Percentiles rank a stretch among this genome's conserved stretches.
These are phyloP conservation scores for Sarcophaga peregrina DNA, from an alignment of 1,140 invertebrate species.

Conservation along the genomic window DNA sequence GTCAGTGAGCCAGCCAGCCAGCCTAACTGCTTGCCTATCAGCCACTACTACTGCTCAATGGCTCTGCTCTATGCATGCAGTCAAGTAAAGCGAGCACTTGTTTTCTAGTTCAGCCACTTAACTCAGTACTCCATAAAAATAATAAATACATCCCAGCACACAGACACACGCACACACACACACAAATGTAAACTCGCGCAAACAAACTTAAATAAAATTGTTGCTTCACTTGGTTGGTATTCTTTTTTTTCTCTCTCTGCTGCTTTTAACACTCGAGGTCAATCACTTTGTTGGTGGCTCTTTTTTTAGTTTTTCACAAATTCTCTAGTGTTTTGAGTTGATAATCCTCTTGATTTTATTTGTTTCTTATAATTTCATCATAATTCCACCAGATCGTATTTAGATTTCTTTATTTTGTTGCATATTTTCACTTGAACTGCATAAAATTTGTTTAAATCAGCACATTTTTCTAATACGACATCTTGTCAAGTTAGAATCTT, in stretches of 20 bases:
- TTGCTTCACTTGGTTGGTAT: constrained; percentile 39
- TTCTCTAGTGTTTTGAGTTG: background rate
- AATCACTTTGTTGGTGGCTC: constrained; percentile 24
- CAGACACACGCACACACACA: background rate
- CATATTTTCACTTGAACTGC: background rate
- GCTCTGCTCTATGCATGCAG: constrained; percentile 19
- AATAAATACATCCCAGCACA: constrained; percentile 13
- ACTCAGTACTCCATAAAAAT: constrained; percentile 4
- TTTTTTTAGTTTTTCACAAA: background rate
- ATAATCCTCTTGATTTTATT: background rate
- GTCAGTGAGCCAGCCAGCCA: background rate
- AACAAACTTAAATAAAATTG: constrained; percentile 20
- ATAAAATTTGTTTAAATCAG: constrained; percentile 5
- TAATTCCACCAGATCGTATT: background rate
- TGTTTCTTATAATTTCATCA: background rate
- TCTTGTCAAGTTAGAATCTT: constrained; percentile 8
- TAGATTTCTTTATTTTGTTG: background rate
- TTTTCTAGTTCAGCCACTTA: constrained; percentile 30
- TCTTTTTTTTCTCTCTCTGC: background rate
- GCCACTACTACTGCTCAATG: background rate
- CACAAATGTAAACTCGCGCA: background rate
- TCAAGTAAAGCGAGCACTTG: constrained; percentile 37
- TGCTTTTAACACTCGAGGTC: constrained; percentile 34
- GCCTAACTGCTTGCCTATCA: background rate
- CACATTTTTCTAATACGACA: constrained; percentile 18